phyloP scores from a whole-genome alignment of 2,888 invertebrate species.

The Synanthedon vespiformis region DNA sequence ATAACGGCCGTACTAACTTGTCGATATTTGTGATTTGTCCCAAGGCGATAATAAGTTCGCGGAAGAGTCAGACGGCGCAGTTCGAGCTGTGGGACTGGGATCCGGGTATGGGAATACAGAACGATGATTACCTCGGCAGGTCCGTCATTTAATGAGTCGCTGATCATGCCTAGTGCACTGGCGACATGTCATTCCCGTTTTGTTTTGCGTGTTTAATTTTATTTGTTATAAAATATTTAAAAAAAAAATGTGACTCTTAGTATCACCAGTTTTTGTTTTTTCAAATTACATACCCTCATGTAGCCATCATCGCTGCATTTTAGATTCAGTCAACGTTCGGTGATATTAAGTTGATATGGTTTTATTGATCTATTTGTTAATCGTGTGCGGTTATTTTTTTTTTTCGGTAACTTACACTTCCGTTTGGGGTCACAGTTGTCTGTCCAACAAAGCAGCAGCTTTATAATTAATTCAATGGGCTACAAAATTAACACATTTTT shows the following conservation, averaged over 20 bases:
- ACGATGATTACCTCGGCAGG: slow-evolving; percentile 90
- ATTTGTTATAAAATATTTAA: slow-evolving; percentile 3
- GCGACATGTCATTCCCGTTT: slow-evolving; percentile 27
- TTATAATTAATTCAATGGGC: no score
- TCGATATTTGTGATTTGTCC: slow-evolving; percentile 47
- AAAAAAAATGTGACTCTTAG: slow-evolving; percentile 20
- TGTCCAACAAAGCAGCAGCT: no score
- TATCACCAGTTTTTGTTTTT: slow-evolving; percentile 18
- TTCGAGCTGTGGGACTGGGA: slow-evolving; percentile 88
- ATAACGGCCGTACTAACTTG: slow-evolving; percentile 10
- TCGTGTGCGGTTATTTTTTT: no score
- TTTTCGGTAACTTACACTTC: not conserved
- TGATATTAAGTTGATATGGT: slow-evolving; percentile 25
- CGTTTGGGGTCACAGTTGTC: not conserved
- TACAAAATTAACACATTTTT: no score
- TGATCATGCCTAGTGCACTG: slow-evolving; percentile 21
- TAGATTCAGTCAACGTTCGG: slow-evolving; percentile 5
- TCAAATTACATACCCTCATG: not conserved
- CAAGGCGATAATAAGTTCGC: slow-evolving; percentile 82
- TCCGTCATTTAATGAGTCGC: slow-evolving; percentile 48
- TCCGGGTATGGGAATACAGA: slow-evolving; percentile 81
- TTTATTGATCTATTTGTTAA: no score
- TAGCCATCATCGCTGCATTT: not conserved
- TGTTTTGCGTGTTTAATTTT: slow-evolving; percentile 14
- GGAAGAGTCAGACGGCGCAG: slow-evolving; percentile 79